A percentile compares a stretch with the other conserved stretches of the same genome.
These are phyloP conservation scores for Pycnomerus fuliginosus DNA, from an alignment of 2,888 invertebrate species.

Conservation along the genomic window DNA sequence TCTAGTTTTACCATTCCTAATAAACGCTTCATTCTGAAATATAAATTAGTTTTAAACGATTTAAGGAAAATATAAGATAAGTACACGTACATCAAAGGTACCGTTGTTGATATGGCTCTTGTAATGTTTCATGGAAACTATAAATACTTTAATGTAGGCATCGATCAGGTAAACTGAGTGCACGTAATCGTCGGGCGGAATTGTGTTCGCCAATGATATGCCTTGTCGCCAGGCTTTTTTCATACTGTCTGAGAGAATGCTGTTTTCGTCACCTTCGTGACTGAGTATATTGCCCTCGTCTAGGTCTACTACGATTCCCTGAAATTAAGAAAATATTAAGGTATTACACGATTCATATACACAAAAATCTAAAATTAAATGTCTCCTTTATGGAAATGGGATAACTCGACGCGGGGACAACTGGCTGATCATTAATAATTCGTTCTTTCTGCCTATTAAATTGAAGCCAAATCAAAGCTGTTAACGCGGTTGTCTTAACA, in stretches of 20 bases:
- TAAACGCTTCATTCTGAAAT: conserved; percentile 72
- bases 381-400: neutral
- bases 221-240: conserved; percentile 68
- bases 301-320: conserved; percentile 76
- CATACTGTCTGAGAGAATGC: conserved; percentile 69
- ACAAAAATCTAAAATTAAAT: neutral
- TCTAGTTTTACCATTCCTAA: conserved; percentile 63
- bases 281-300: conserved; percentile 63
- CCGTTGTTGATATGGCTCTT: conserved; percentile 57
- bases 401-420: too few relatives aligned
- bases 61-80: conserved; percentile 1
- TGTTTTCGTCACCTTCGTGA: conserved; percentile 74
- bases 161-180: conserved; percentile 76
- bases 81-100: conserved; percentile 51
- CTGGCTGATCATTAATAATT: too few relatives aligned
- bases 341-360: neutral
- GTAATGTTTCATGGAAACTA: conserved; percentile 74
- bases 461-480: too few relatives aligned
- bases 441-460: too few relatives aligned
- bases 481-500: too few relatives aligned
- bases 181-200: conserved; percentile 56
- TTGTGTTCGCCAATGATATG: conserved; percentile 52
- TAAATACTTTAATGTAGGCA: conserved; percentile 75
- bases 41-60: conserved; percentile 21
- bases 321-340: conserved; percentile 26